Evolutionary conservation across 2,113 vertebrate genomes (phyloP).

Genomic region (Acanthisitta chloris): DNA sequence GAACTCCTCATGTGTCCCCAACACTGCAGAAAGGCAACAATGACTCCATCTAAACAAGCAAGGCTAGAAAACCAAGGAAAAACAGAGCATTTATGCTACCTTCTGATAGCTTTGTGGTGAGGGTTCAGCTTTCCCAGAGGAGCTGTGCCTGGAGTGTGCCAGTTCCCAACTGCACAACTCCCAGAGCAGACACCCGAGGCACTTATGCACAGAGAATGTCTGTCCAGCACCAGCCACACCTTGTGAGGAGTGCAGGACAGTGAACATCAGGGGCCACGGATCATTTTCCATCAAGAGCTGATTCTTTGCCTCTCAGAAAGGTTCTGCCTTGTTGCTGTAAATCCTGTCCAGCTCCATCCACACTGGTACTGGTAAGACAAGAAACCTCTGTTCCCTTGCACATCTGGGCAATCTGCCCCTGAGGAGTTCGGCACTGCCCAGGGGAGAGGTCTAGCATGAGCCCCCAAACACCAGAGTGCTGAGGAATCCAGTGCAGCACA

Average conservation of each 20-base stretch:
- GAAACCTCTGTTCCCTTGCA: not conserved
- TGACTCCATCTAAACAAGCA: not conserved
- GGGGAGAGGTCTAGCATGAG: not conserved
- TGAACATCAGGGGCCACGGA: not conserved
- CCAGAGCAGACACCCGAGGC: not conserved
- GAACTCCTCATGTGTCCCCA: not conserved
- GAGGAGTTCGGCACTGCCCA: no score
- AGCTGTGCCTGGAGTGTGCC: not conserved
- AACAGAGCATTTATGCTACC: not conserved
- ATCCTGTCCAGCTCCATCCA: not conserved
- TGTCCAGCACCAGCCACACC: not conserved
- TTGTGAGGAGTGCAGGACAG: not conserved
- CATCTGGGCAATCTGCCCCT: not conserved
- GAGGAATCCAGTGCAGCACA: not conserved
- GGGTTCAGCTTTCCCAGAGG: not conserved
- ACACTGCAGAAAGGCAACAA: not conserved
- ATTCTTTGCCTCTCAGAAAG: not conserved
- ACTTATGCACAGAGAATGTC: not conserved
- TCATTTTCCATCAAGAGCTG: not conserved
- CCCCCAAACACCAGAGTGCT: not conserved
- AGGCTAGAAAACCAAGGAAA: not conserved
- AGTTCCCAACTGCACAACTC: not conserved
- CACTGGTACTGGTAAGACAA: not conserved
- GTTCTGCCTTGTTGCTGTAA: not conserved
- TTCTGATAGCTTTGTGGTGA: not conserved